Conservation (phyloP, 2,113 vertebrate genomes). For the Trematomus loennbergii region DNA sequence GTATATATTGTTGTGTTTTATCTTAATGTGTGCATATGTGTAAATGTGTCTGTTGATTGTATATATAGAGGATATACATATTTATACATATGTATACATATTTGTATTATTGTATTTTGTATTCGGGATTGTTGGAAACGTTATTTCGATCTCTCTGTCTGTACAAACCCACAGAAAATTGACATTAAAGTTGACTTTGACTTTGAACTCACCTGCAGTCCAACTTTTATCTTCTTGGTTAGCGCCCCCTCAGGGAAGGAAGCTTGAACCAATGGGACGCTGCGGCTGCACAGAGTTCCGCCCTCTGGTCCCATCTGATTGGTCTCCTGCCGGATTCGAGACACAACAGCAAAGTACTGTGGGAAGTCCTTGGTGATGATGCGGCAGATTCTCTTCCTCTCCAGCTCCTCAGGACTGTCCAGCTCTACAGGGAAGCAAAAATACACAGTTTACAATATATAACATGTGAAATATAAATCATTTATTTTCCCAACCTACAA, state of each 20-base stretch:
- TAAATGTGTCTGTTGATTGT: too few species aligned
- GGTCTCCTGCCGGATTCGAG: slow-evolving; percentile 96
- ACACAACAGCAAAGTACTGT: slow-evolving; percentile 98
- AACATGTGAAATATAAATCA: neutral
- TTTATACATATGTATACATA: too few species aligned
- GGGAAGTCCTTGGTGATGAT: slow-evolving; percentile 98
- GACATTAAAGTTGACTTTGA: too few species aligned
- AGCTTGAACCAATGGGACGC: slow-evolving; percentile 91
- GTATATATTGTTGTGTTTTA: too few species aligned
- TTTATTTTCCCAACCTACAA: neutral
- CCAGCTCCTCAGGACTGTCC: slow-evolving; percentile 91
- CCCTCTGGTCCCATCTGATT: slow-evolving; percentile 98
- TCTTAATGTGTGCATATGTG: too few species aligned
- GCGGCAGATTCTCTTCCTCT: slow-evolving; percentile 96
- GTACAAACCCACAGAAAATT: too few species aligned
- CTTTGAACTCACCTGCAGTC: slow-evolving; percentile 89
- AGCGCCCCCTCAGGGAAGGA: slow-evolving; percentile 97
- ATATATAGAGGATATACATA: too few species aligned
- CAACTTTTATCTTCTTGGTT: slow-evolving; percentile 97
- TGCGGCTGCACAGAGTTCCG: slow-evolving; percentile 92
- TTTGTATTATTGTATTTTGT: too few species aligned
- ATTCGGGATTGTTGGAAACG: too few species aligned
- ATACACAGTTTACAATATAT: neutral
- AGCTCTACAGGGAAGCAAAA: slow-evolving; percentile 84
- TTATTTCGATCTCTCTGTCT: too few species aligned